phyloP scores from a whole-genome alignment of 1,140 invertebrate species.

The Drosophila grimshawi region DNA sequence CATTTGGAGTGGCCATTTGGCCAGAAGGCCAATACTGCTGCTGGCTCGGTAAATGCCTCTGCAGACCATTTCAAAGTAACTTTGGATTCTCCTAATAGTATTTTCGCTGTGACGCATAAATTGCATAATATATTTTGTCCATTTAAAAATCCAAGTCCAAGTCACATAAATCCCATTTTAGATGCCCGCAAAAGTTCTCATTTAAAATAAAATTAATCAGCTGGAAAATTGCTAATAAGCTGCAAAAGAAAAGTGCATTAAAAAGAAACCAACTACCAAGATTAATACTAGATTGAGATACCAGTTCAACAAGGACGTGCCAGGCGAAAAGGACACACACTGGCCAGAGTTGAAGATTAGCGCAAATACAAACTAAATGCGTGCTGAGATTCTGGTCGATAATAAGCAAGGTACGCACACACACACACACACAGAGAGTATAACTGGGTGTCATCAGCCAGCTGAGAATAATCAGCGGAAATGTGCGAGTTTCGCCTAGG shows the following conservation, averaged over 20 bases:
- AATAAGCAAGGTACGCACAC: background rate
- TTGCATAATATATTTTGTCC: slow-evolving; percentile 4
- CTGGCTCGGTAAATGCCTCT: slow-evolving; percentile 46
- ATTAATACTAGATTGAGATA: slow-evolving; percentile 49
- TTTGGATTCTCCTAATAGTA: slow-evolving; percentile 2
- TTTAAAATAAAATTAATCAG: slow-evolving; percentile 61
- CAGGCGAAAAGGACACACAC: background rate
- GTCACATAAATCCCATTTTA: slow-evolving; percentile 4
- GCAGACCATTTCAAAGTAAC: slow-evolving; percentile 7
- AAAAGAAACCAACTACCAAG: slow-evolving; percentile 41
- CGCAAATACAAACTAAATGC: slow-evolving; percentile 13
- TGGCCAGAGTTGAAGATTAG: slow-evolving; percentile 52
- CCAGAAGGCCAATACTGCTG: slow-evolving; percentile 29
- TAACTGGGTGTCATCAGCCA: slow-evolving; percentile 62
- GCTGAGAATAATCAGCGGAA: slow-evolving; percentile 63
- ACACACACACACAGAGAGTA: slow-evolving; percentile 5
- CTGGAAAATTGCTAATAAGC: slow-evolving; percentile 73
- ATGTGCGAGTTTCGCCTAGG: slow-evolving; percentile 63
- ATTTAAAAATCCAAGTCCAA: slow-evolving; percentile 2
- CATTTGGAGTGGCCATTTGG: slow-evolving; percentile 66
- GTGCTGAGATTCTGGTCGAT: slow-evolving; percentile 2
- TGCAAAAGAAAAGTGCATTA: slow-evolving; percentile 42
- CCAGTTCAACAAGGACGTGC: slow-evolving; percentile 48
- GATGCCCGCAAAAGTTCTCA: no score
- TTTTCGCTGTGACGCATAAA: background rate